Conservation (phyloP, 64 coral and sea anemone genomes). For the Montipora sp. region DNA sequence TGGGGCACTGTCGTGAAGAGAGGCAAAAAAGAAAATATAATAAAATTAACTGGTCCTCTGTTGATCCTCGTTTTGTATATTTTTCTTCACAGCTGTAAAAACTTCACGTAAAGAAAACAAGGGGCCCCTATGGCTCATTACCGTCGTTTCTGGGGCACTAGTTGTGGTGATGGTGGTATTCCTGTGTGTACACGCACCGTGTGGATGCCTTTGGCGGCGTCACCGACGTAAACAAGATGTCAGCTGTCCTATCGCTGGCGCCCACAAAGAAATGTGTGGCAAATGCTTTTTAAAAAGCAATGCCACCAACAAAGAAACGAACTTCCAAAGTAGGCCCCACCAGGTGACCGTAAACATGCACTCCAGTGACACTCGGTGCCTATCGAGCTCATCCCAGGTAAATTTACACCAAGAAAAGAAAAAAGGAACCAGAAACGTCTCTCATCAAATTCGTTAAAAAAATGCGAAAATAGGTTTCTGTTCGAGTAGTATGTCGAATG, state of each 20-base stretch:
- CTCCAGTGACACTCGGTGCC: background rate
- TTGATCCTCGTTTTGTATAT: background rate
- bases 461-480: no score
- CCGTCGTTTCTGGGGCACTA: background rate
- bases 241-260: background rate
- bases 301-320: background rate
- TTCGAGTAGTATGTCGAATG: no score
- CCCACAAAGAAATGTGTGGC: slow-evolving; percentile 14
- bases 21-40: no score
- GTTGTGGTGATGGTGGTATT: slow-evolving; percentile 1
- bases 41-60: background rate
- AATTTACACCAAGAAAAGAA: background rate
- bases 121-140: slow-evolving; percentile 3
- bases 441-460: no score
- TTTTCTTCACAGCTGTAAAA: slow-evolving; percentile 25
- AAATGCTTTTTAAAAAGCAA: slow-evolving; percentile 2
- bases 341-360: background rate
- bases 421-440: no score
- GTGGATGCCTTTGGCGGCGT: slow-evolving; percentile 22
- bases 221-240: slow-evolving; percentile 16
- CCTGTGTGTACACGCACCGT: slow-evolving; percentile 19
- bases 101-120: background rate
- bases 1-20: no score
- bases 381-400: slow-evolving; percentile 4
- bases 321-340: background rate